Conservation (phyloP, 2,113 vertebrate genomes). For the Scatophagus argus region DNA sequence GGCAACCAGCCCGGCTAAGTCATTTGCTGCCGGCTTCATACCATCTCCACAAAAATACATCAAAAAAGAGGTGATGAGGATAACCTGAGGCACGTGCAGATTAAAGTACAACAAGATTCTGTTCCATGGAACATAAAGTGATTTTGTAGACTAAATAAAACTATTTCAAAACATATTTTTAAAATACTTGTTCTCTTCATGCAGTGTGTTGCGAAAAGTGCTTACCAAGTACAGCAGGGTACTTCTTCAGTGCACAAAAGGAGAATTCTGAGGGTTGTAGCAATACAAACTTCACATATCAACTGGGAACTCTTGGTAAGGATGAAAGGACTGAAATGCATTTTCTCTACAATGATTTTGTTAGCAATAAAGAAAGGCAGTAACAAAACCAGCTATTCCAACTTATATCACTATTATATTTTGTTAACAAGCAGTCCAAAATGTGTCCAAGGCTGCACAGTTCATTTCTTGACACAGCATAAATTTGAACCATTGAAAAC, state of each 20-base stretch:
- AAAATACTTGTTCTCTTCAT: background rate
- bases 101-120: conserved; percentile 2
- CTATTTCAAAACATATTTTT: background rate
- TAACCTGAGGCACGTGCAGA: conserved; percentile 34
- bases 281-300: background rate
- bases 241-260: background rate
- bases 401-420: background rate
- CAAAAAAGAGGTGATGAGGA: conserved; percentile 26
- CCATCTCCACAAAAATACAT: conserved; percentile 44
- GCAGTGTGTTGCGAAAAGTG: background rate
- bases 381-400: background rate
- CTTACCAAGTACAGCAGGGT: background rate
- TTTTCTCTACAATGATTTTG: conserved; percentile 6
- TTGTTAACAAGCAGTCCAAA: background rate
- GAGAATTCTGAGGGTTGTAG: background rate
- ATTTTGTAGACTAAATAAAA: conserved; percentile 21
- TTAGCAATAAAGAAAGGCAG: background rate
- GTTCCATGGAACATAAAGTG: background rate
- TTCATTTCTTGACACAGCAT: background rate
- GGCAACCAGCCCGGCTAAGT: conserved; percentile 62
- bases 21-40: conserved; percentile 53
- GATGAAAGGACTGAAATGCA: background rate
- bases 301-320: background rate
- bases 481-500: background rate
- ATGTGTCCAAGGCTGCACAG: background rate